Evolutionary conservation across 2,797 vertebrate genomes (phyloP), one percentile per base, ranked within the genome.

Genomic region (Pterois miles): DNA sequence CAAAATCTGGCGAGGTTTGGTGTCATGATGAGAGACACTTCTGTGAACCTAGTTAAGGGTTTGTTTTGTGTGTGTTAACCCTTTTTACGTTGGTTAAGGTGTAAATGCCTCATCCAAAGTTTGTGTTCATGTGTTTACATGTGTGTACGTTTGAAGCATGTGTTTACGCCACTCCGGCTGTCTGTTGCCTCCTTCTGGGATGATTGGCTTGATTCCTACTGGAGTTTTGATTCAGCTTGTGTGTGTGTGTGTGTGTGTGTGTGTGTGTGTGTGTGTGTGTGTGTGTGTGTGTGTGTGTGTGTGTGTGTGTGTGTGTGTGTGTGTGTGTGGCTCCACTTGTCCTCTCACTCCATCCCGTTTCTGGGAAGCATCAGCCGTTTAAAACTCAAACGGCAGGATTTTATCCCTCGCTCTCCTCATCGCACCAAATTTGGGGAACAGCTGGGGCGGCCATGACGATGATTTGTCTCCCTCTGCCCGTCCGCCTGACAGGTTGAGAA

Each of bases 351-450:
- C 81, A 87, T 88, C 76, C 69, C 14, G 86, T 90, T 92, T 94
- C 93, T 94, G 94, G 94, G 94, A 94, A 94, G 91, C 90, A 76
- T 94, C 93, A 92, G 73, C 83, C 89, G 59, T 93, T 92, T 92
- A 91, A 93, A 93, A 93, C 90, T 93, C 85, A 91, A 92, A 92
- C 76, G 84, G 84, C 86, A 86, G 76, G 84, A 66, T 86, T 90
- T 89, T 84, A 88, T 83, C 76, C 80, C 78, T 87, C 78, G 57
- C 89, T 92, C 90, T 91, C 84, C 89, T 94, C 92, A 89, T 93
- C 92, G 85, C 93, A 94, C 95, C 94, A 95, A 94, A 95, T 95
- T 96, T 95, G 95, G 95, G 93, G 93, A 95, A 95, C 94, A 95
- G 93, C 94, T 96, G 94, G 93, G 90, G 89, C 94, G 93, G 91